Evolutionary conservation across 2,888 invertebrate genomes (phyloP), one percentile per base, ranked within the genome.

Genomic region (Rhaphigaster nebulosa): DNA sequence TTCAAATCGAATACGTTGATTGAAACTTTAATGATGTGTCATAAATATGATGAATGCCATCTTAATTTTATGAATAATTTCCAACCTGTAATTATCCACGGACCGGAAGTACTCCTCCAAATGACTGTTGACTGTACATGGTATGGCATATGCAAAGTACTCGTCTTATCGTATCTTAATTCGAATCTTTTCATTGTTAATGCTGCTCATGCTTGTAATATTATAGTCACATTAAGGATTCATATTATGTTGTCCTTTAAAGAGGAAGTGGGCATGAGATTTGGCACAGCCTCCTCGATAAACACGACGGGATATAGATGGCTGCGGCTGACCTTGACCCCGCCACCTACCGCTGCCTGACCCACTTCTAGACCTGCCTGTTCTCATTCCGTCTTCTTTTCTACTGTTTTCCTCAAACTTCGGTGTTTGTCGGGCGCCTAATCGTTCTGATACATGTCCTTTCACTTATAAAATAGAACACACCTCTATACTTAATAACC

Each of bases 331-430:
- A 76, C 70, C 70, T 76, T 76, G 70, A 76, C 70, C 70, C 38
- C 70, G 70, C 70, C 70, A 6, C 70, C 70, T 65, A 65, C 65
- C 70, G 70, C 70, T 76, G 70, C 70, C 70, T 76, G 70, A 76
- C 70, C 70, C 70, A 76, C 70, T 76, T 76, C 18, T 38, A 5
- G 20, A 38, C 70, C 23, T 23, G 70, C 6, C 70, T 76, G 70
- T 76, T 76, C 70, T 23, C 70, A 76, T 76, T 76, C 70, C 70
- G 1, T 38, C 70, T 34, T 76, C 70, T 76, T 76, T 38, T 38
- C 10, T 13, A 0, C 0, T 34, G 10, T 34, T 76, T 38, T 38
- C 34, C 38, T 38, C 20, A 38, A 76, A 34, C 65, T 29, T 34
- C 1, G 65, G 60, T n/a, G 12, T n/a, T n/a, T 45, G 6, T 45